A percentile compares a stretch with the other conserved stretches of the same genome.
phyloP scores from a whole-genome alignment of 2,888 invertebrate species.

The Gandaritis pyraliata region DNA sequence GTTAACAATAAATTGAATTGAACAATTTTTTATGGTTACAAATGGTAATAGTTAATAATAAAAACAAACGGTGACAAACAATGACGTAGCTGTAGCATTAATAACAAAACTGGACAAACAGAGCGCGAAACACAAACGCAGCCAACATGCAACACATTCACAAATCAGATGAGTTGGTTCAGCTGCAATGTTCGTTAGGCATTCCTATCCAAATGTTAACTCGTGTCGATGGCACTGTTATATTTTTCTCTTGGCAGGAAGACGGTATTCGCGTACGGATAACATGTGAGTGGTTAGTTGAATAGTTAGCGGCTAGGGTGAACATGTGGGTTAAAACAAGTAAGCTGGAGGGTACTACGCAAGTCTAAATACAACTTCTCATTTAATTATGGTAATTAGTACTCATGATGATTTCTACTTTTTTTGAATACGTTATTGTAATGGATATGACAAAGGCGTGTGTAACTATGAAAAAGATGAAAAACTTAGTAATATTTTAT shows the following conservation, averaged over 20 bases:
- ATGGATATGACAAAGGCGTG: constrained; percentile 21
- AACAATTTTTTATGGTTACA: constrained; percentile 14
- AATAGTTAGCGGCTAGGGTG: constrained; percentile 49
- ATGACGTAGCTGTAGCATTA: constrained; percentile 51
- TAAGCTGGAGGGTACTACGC: constrained; percentile 51
- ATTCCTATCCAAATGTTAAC: constrained; percentile 74
- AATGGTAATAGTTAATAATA: constrained; percentile 34
- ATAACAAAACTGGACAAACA: constrained; percentile 47
- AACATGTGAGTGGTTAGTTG: constrained; percentile 52
- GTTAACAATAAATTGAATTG: neutral
- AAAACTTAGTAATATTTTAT: neutral
- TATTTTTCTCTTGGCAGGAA: constrained; percentile 76
- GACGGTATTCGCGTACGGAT: constrained; percentile 78
- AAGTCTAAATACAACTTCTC: constrained; percentile 11
- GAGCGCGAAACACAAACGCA: constrained; percentile 75
- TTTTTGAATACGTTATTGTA: constrained; percentile 18
- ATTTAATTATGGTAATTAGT: constrained; percentile 18
- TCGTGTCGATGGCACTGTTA: constrained; percentile 67
- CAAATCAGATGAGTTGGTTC: constrained; percentile 65
- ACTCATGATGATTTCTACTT: constrained; percentile 28
- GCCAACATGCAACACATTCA: constrained; percentile 82
- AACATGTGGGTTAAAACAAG: constrained; percentile 52
- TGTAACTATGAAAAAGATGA: constrained; percentile 24
- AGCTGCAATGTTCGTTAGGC: constrained; percentile 76
- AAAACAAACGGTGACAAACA: constrained; percentile 46